A percentile compares a stretch with the other conserved stretches of the same genome.
Conservation (phyloP, 2,113 vertebrate genomes). For the Bufo bufo region DNA sequence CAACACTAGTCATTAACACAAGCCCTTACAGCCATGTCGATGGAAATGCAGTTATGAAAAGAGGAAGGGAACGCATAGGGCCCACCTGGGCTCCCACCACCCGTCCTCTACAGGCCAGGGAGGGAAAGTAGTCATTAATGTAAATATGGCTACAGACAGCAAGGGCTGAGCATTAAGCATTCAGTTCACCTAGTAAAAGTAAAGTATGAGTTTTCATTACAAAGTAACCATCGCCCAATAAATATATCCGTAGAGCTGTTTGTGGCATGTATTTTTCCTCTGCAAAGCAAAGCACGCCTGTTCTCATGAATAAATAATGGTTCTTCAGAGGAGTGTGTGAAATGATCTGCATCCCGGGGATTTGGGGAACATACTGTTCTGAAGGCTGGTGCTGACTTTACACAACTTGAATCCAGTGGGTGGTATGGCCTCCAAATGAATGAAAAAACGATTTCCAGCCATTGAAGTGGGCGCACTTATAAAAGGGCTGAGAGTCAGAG, state of each 20-base stretch:
- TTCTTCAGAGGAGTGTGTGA: constrained; percentile 28
- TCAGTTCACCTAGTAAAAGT: neutral
- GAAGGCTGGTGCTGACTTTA: constrained; percentile 16
- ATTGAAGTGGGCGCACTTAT: neutral
- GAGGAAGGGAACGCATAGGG: no score
- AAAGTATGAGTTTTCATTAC: neutral
- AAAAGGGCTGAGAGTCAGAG: neutral
- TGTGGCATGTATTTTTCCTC: neutral
- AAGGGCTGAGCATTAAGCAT: neutral
- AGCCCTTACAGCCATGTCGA: no score
- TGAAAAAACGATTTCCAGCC: neutral
- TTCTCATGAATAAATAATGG: constrained; percentile 19
- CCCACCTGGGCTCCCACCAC: neutral
- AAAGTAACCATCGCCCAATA: neutral
- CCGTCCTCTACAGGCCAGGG: neutral
- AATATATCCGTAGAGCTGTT: neutral
- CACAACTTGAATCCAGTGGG: constrained; percentile 1
- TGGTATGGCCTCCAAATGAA: constrained; percentile 4
- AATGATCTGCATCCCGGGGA: neutral
- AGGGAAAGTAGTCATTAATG: neutral
- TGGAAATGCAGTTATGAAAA: no score
- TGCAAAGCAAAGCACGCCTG: neutral
- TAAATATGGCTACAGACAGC: neutral
- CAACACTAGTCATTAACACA: no score
- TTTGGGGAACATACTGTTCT: constrained; percentile 9